Percentiles rank a stretch among this genome's conserved stretches.
Evolutionary conservation across 2,888 invertebrate genomes (phyloP).

Genomic region (Parnassius mnemosyne): DNA sequence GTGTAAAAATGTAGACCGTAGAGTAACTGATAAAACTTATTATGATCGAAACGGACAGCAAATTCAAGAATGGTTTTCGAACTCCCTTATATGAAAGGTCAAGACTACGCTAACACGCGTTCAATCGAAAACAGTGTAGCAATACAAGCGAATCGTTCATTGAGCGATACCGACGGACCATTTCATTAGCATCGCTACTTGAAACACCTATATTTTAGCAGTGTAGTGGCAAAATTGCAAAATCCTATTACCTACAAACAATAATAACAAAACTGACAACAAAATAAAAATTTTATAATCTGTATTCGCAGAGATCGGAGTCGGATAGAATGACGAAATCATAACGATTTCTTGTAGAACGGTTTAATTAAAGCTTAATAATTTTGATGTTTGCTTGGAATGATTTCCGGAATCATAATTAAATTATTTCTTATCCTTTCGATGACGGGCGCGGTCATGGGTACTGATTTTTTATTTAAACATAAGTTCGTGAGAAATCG

Average conservation of each 20-base stretch:
- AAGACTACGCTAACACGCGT: slow-evolving; percentile 16
- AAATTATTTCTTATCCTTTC: slow-evolving; percentile 22
- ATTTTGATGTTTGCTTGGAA: background rate
- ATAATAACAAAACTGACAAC: too few species aligned
- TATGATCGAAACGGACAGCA: background rate
- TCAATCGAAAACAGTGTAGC: slow-evolving; percentile 18
- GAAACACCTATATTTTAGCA: slow-evolving; percentile 32
- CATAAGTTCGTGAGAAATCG: slow-evolving; percentile 22
- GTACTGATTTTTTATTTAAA: slow-evolving; percentile 24
- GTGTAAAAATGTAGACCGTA: too few species aligned
- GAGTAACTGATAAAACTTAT: too few species aligned
- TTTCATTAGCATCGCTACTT: slow-evolving; percentile 50
- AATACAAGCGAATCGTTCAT: slow-evolving; percentile 26
- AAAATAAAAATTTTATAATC: too few species aligned
- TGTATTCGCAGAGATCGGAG: too few species aligned
- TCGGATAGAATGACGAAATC: too few species aligned
- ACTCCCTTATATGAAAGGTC: slow-evolving; percentile 15
- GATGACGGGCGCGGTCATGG: slow-evolving; percentile 19
- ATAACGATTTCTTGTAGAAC: too few species aligned
- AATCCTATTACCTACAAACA: too few species aligned
- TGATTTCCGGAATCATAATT: slow-evolving; percentile 19
- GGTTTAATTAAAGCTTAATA: too few species aligned
- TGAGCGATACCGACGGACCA: slow-evolving; percentile 49
- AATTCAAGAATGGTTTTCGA: background rate
- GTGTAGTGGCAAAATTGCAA: slow-evolving; percentile 21